Evolutionary conservation across 2,888 invertebrate genomes (phyloP).

Genomic region (Euclidia mi): DNA sequence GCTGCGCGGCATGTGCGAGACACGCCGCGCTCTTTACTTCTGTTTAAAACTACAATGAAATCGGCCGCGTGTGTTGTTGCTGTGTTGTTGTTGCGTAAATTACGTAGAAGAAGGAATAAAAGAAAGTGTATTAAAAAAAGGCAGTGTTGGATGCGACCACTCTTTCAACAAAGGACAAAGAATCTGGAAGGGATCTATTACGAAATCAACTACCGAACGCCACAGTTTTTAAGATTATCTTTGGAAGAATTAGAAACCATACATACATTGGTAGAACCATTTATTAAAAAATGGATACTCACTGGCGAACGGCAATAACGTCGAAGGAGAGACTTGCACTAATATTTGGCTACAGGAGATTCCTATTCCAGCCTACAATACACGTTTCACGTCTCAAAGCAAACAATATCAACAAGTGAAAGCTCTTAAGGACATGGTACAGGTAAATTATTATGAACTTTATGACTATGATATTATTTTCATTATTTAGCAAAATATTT

Average conservation of each 20-base stretch:
- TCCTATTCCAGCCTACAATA: conserved; percentile 35
- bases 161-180: conserved; percentile 31
- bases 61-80: conserved; percentile 28
- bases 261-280: conserved; percentile 32
- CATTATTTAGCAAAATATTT: conserved; percentile 26
- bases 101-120: conserved; percentile 22
- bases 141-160: conserved; percentile 35
- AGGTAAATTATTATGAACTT: conserved; percentile 29
- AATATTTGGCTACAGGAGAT: conserved; percentile 35
- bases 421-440: conserved; percentile 29
- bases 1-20: conserved; percentile 26
- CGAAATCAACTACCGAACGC: conserved; percentile 32
- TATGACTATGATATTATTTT: conserved; percentile 24
- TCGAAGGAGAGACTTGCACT: conserved; percentile 24
- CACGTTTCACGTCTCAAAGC: conserved; percentile 32
- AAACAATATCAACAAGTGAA: conserved; percentile 28
- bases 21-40: conserved; percentile 31
- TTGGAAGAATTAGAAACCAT: conserved; percentile 27
- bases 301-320: conserved; percentile 27
- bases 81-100: conserved; percentile 24
- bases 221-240: conserved; percentile 32
- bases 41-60: conserved; percentile 26
- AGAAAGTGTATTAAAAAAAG: conserved; percentile 26
- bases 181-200: conserved; percentile 31
- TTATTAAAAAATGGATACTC: conserved; percentile 26